phyloP scores from a whole-genome alignment of 1,140 invertebrate species.

The Palaemon carinicauda region DNA sequence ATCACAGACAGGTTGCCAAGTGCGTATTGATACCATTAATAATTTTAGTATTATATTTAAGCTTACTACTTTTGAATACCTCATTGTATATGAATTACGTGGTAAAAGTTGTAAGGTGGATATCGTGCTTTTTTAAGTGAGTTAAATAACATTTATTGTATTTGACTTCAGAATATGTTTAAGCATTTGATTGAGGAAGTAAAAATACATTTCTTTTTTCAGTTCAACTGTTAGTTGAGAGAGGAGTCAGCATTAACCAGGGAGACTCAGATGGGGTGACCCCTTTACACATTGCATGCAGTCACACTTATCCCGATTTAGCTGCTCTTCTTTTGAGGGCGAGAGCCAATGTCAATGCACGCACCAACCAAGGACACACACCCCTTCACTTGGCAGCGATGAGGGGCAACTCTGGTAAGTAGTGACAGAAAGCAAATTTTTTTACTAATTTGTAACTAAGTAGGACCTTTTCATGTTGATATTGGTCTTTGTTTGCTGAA shows the following conservation, averaged over 20 bases:
- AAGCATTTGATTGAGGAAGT: too few relatives aligned
- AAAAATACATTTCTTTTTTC: conserved; percentile 7
- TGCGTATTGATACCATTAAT: too few relatives aligned
- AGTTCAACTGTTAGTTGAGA: conserved; percentile 60
- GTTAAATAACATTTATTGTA: too few relatives aligned
- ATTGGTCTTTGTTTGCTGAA: background rate
- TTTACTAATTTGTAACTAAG: background rate
- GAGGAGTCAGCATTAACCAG: conserved; percentile 62
- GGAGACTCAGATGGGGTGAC: conserved; percentile 60
- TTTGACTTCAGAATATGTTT: too few relatives aligned
- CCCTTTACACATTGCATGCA: conserved; percentile 61
- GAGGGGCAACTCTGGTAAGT: conserved; percentile 47
- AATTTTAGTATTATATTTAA: too few relatives aligned
- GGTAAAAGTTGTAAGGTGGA: too few relatives aligned
- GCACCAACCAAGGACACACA: conserved; percentile 55
- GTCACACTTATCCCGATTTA: conserved; percentile 58
- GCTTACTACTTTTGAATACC: too few relatives aligned
- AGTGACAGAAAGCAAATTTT: background rate
- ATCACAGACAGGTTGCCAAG: too few relatives aligned
- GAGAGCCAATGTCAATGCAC: conserved; percentile 59
- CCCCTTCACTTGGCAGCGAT: conserved; percentile 59
- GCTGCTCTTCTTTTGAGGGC: conserved; percentile 55
- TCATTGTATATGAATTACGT: too few relatives aligned
- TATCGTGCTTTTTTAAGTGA: too few relatives aligned
- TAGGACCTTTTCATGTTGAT: background rate